Evolutionary conservation across 1,140 invertebrate genomes (phyloP).

Genomic region (Acromyrmex charruanus): DNA sequence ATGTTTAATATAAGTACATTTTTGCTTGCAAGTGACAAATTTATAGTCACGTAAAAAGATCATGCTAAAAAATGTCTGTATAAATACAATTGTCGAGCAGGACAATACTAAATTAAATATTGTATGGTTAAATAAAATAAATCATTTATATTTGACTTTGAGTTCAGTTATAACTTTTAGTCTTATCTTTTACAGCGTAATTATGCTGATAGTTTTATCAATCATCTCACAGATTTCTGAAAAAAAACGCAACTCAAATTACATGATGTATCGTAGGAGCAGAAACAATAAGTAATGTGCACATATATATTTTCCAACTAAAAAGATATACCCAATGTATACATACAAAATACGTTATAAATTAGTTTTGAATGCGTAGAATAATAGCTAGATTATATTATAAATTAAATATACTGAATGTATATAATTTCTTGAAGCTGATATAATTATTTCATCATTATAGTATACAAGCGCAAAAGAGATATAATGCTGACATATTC

Average conservation of each 20-base stretch:
- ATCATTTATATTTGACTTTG: not conserved
- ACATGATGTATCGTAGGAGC: constrained; percentile 12
- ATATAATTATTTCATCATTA: constrained; percentile 66
- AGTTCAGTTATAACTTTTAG: constrained; percentile 6
- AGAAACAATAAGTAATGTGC: constrained; percentile 55
- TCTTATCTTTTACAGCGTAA: not conserved
- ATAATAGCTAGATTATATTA: constrained; percentile 54
- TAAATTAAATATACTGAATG: constrained; percentile 24
- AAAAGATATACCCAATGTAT: constrained; percentile 54
- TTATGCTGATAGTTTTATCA: not conserved
- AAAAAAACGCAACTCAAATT: constrained; percentile 11
- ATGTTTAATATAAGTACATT: not conserved
- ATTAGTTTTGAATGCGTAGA: constrained; percentile 21
- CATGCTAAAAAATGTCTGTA: not conserved
- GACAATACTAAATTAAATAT: not conserved
- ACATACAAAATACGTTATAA: constrained; percentile 54
- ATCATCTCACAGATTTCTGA: not conserved
- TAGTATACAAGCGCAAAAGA: constrained; percentile 41
- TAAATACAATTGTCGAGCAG: not conserved
- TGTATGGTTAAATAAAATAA: not conserved
- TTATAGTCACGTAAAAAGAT: not conserved
- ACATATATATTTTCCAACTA: constrained; percentile 64
- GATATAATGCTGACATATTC: constrained; percentile 29
- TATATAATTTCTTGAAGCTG: constrained; percentile 38
- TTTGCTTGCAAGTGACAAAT: not conserved